phyloP scores from a whole-genome alignment of 2,888 invertebrate genomes.

The Chrysolina haemoptera region DNA sequence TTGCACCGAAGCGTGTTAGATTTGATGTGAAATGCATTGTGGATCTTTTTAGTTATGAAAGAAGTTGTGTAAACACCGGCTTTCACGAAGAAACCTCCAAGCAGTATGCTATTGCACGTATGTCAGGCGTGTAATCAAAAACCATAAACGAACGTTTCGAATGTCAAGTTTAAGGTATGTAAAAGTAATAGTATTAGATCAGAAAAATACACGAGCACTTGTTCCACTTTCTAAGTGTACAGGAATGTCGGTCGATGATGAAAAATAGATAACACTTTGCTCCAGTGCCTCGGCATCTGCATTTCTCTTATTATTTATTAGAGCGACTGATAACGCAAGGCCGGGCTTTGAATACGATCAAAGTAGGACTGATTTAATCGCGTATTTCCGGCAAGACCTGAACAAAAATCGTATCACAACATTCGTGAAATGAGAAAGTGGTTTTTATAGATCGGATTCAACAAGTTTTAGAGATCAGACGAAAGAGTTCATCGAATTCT shows the following conservation, averaged over 20 bases:
- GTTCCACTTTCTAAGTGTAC: constrained; percentile 62
- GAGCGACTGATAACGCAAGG: constrained; percentile 52
- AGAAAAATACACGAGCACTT: constrained; percentile 52
- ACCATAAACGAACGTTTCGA: constrained; percentile 43
- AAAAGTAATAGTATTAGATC: constrained; percentile 45
- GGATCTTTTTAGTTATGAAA: not conserved
- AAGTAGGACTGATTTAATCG: constrained; percentile 39
- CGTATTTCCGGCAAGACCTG: constrained; percentile 28
- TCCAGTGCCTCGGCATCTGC: constrained; percentile 51
- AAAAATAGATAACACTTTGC: constrained; percentile 59
- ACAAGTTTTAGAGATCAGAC: constrained; percentile 15
- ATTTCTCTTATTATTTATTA: constrained; percentile 54
- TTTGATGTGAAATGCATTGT: not conserved
- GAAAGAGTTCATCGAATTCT: constrained; percentile 7
- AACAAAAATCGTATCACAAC: constrained; percentile 24
- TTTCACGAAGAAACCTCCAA: not conserved
- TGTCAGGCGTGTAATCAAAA: constrained; percentile 39
- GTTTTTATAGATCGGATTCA: constrained; percentile 39
- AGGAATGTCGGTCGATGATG: constrained; percentile 61
- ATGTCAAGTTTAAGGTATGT: constrained; percentile 41
- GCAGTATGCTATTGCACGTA: not conserved
- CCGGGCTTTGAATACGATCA: constrained; percentile 37
- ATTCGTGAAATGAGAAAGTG: constrained; percentile 38
- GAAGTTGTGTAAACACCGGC: not conserved
- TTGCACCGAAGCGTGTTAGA: not conserved